Evolutionary conservation across 2,888 invertebrate genomes (phyloP).

Genomic region (Eudasyphora cyanicolor): DNA sequence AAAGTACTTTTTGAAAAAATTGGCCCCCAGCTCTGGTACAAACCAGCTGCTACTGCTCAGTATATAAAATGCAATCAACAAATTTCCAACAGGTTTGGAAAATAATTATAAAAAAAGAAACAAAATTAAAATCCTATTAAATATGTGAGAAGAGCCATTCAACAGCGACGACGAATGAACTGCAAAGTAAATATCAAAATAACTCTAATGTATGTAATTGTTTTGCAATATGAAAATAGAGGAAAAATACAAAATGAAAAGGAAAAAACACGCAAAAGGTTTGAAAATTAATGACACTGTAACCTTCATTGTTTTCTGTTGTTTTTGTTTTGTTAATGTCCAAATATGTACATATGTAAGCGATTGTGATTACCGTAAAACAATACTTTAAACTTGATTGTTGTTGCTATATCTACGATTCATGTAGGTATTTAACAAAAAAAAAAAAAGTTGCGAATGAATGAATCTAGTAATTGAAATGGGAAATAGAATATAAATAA

Average conservation of each 20-base stretch:
- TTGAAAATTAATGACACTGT: constrained; percentile 32
- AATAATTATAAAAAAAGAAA: no score
- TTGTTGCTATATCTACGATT: neutral
- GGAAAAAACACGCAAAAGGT: neutral
- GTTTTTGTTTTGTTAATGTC: constrained; percentile 4
- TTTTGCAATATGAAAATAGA: constrained; percentile 1
- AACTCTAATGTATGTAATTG: no score
- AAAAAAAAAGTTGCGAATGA: neutral
- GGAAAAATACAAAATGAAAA: constrained; percentile 6
- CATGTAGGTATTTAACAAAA: no score
- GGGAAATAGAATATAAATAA: neutral
- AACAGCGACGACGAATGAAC: neutral
- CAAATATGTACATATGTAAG: neutral
- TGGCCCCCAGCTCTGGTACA: no score
- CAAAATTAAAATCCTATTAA: no score
- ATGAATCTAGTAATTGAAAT: neutral
- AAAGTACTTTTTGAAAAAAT: no score
- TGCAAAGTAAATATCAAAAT: neutral
- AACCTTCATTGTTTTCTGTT: constrained; percentile 48
- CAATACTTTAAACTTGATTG: neutral
- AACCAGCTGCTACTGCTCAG: no score
- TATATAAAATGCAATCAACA: no score
- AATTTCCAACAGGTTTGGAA: no score
- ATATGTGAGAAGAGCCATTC: neutral
- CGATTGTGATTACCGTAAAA: neutral